Percentiles rank a stretch among this genome's conserved stretches.
These are phyloP conservation scores for Homarus gammarus DNA, from an alignment of 2,888 invertebrate species.

Conservation along the genomic window DNA sequence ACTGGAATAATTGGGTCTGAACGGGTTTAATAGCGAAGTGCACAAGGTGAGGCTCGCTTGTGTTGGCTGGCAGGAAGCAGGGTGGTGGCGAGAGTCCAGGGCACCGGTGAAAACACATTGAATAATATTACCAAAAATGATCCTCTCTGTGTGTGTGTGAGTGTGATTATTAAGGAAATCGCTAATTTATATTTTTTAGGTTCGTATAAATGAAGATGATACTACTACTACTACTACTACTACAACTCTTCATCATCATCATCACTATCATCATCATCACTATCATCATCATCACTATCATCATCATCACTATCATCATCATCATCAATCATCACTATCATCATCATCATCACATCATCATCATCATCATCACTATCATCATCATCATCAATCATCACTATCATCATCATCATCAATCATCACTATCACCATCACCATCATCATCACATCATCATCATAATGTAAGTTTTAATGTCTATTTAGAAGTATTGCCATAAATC, in stretches of 20 bases:
- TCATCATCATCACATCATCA: too few species aligned
- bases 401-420: too few species aligned
- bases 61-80: too few species aligned
- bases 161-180: not conserved
- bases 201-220: not conserved
- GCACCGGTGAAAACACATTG: too few species aligned
- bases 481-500: not conserved
- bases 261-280: conserved; percentile 1
- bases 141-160: not conserved
- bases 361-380: too few species aligned
- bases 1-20: not conserved
- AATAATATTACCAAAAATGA: too few species aligned
- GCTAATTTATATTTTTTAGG: not conserved
- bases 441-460: not conserved
- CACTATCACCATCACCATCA: too few species aligned
- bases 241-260: too few species aligned
- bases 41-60: not conserved
- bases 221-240: too few species aligned
- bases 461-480: not conserved
- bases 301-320: not conserved
- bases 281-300: not conserved
- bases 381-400: too few species aligned
- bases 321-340: not conserved
- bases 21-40: not conserved
- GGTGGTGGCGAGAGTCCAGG: too few species aligned